Conservation (phyloP, 2,888 invertebrate genomes). For the Polyploca ridens region DNA sequence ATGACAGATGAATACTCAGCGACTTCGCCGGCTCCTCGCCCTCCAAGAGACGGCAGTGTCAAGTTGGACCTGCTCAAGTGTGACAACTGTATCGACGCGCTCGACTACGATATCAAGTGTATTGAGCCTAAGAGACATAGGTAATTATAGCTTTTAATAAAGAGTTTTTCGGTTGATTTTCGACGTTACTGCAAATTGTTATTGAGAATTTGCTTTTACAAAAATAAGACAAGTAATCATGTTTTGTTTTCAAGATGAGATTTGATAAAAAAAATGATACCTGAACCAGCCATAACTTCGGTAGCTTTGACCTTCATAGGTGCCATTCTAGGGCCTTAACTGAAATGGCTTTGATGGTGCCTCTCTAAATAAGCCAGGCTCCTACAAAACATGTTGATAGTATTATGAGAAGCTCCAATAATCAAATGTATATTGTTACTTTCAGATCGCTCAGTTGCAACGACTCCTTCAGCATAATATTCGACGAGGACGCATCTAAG, state of each 20-base stretch:
- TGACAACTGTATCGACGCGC: constrained; percentile 59
- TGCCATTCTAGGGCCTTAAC: too few species aligned
- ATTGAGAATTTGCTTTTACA: too few species aligned
- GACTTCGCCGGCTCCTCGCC: constrained; percentile 41
- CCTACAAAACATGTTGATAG: too few species aligned
- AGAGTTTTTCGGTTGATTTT: too few species aligned
- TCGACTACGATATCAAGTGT: constrained; percentile 55
- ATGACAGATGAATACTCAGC: constrained; percentile 64
- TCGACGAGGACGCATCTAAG: constrained; percentile 64
- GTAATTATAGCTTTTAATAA: constrained; percentile 35
- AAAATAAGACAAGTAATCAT: too few species aligned
- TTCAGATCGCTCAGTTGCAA: constrained; percentile 75
- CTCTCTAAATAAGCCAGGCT: too few species aligned
- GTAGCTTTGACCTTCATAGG: too few species aligned
- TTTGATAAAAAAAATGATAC: too few species aligned
- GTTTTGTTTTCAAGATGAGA: too few species aligned
- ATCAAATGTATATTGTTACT: neutral
- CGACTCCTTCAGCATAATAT: constrained; percentile 76
- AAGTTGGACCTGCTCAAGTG: constrained; percentile 60
- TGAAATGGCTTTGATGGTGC: too few species aligned
- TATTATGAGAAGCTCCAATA: neutral
- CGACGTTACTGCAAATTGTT: too few species aligned
- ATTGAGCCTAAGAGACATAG: constrained; percentile 61
- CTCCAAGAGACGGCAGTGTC: constrained; percentile 51
- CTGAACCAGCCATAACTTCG: too few species aligned